A percentile compares a stretch with the other conserved stretches of the same genome.
Evolutionary conservation across 35 echinoderm and acorn worm species (phyloP).

Genomic region (Lytechinus pictus): DNA sequence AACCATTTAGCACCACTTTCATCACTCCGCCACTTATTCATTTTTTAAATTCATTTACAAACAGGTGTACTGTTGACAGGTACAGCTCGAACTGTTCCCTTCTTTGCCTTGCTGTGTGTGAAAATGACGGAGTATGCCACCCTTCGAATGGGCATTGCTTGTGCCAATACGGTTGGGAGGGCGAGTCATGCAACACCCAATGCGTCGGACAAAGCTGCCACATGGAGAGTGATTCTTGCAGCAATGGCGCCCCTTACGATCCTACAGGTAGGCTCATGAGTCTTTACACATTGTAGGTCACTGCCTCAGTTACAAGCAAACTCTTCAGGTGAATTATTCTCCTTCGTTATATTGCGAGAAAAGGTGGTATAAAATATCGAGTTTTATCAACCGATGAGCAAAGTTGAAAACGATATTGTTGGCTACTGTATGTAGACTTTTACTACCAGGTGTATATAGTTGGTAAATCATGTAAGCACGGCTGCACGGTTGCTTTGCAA

Average conservation of each 20-base stretch:
- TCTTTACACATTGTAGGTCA: neutral
- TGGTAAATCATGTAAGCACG: too few relatives aligned
- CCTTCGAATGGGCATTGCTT: constrained; percentile 16
- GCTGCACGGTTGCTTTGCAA: too few relatives aligned
- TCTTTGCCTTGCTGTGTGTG: neutral
- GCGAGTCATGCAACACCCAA: neutral
- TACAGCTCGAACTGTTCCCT: constrained; percentile 29
- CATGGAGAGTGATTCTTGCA: constrained; percentile 39
- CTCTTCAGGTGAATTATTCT: neutral
- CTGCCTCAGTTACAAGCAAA: neutral
- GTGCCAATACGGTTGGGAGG: neutral
- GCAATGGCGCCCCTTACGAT: constrained; percentile 35
- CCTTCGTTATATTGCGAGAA: too few relatives aligned
- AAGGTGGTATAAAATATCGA: too few relatives aligned
- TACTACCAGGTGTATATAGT: too few relatives aligned
- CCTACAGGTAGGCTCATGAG: neutral
- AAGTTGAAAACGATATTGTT: too few relatives aligned
- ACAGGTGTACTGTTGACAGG: neutral
- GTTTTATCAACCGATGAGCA: too few relatives aligned
- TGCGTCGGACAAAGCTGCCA: neutral
- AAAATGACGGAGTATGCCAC: constrained; percentile 16
- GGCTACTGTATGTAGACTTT: too few relatives aligned
- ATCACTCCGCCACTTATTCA: too few relatives aligned
- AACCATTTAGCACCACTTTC: too few relatives aligned
- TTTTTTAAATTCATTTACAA: neutral